Conservation (phyloP, 2,888 invertebrate species). For the Clepsis dumicolana region DNA sequence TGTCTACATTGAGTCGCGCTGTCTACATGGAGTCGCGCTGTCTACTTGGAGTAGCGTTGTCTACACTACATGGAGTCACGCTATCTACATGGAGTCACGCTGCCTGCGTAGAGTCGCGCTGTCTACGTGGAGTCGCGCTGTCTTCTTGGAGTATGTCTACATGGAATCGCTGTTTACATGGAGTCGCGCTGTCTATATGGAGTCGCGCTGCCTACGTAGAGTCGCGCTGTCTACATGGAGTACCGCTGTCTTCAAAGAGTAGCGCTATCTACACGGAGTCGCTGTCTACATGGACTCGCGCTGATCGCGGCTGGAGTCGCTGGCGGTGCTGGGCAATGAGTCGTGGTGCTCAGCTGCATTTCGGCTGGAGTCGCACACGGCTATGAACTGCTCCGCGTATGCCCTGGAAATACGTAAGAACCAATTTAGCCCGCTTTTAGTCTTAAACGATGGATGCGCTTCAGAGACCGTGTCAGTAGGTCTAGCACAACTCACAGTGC, state of each 20-base stretch:
- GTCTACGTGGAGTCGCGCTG: neutral
- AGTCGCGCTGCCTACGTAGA: constrained; percentile 60
- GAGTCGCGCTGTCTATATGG: constrained; percentile 41
- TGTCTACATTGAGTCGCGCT: constrained; percentile 17
- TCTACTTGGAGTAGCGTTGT: neutral
- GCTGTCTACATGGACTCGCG: constrained; percentile 36
- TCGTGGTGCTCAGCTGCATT: constrained; percentile 78
- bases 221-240: constrained; percentile 51
- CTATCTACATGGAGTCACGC: neutral
- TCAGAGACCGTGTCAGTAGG: too few species aligned
- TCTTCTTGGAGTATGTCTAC: neutral
- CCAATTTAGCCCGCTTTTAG: neutral
- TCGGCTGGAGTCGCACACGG: constrained; percentile 86
- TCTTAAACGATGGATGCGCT: too few species aligned
- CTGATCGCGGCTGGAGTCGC: constrained; percentile 61
- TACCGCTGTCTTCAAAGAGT: neutral
- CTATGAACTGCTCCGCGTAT: constrained; percentile 88
- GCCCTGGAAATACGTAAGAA: constrained; percentile 65
- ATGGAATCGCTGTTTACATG: neutral
- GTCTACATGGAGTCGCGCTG: neutral
- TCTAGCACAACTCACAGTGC: too few species aligned
- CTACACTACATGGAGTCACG: neutral
- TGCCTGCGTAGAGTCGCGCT: neutral
- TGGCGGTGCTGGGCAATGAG: constrained; percentile 74
- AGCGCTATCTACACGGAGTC: neutral